phyloP scores from a whole-genome alignment of 2,888 invertebrate species.

The Seira ritae region DNA sequence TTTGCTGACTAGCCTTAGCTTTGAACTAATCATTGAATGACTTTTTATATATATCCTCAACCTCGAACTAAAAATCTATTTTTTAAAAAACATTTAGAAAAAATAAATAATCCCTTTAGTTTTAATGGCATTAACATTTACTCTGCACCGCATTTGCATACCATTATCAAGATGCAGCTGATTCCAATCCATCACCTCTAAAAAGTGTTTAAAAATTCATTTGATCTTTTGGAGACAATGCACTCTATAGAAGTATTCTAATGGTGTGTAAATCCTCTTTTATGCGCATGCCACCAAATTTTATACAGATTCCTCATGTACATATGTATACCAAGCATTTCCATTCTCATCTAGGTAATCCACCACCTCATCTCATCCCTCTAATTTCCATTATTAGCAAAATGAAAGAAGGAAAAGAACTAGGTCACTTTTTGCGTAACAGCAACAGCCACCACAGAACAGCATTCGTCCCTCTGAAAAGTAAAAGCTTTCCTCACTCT shows the following conservation, averaged over 20 bases:
- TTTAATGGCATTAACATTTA: too few relatives aligned
- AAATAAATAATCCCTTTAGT: too few relatives aligned
- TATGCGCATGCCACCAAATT: background rate
- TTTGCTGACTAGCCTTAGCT: too few relatives aligned
- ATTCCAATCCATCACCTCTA: slow-evolving; percentile 23
- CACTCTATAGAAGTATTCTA: slow-evolving; percentile 2
- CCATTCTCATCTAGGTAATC: background rate
- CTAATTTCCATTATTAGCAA: slow-evolving; percentile 10
- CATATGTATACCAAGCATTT: too few relatives aligned
- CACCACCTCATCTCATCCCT: background rate
- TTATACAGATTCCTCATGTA: background rate
- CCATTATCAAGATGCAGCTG: too few relatives aligned
- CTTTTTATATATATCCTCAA: too few relatives aligned
- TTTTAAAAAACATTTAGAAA: too few relatives aligned
- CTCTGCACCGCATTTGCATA: too few relatives aligned
- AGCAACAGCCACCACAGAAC: background rate
- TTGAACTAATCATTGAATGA: too few relatives aligned
- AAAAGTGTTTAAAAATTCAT: background rate
- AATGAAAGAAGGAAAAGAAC: background rate
- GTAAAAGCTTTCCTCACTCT: background rate
- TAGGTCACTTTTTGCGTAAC: background rate
- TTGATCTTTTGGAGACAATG: slow-evolving; percentile 6
- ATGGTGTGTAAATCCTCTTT: slow-evolving; percentile 11
- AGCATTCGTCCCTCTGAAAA: too few relatives aligned
- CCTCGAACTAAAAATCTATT: too few relatives aligned